phyloP scores from a whole-genome alignment of 2,797 vertebrate species.

The Enteromius radiatus region DNA sequence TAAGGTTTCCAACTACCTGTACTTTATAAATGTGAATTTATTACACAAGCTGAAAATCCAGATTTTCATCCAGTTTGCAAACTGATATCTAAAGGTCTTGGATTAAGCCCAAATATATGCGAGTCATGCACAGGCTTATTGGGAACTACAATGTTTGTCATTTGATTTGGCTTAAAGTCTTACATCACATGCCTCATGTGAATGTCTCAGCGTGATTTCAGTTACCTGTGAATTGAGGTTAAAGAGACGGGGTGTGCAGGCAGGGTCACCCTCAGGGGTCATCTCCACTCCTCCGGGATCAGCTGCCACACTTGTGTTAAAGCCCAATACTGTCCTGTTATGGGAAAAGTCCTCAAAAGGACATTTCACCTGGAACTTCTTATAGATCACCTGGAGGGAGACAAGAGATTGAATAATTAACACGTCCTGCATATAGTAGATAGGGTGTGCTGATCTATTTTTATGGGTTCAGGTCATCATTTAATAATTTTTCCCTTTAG shows the following conservation, averaged over 20 bases:
- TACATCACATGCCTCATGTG: background rate
- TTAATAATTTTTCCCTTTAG: background rate
- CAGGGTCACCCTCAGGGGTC: conserved; percentile 52
- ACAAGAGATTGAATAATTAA: background rate
- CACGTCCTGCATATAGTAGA: background rate
- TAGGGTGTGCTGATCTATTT: background rate
- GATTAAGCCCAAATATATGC: background rate
- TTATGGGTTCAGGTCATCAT: background rate
- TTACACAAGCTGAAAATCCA: background rate
- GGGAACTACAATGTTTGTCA: background rate
- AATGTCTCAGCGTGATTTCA: background rate
- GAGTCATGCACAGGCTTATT: conserved; percentile 9
- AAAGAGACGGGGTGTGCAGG: conserved; percentile 87
- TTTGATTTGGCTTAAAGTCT: conserved; percentile 11
- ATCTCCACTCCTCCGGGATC: conserved; percentile 70
- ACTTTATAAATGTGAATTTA: conserved; percentile 8
- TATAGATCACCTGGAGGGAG: conserved; percentile 90
- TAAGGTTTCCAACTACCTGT: conserved; percentile 48
- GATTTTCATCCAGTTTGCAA: background rate
- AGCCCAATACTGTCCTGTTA: conserved; percentile 66
- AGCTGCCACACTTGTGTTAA: conserved; percentile 70
- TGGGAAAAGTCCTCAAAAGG: conserved; percentile 76
- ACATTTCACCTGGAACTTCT: conserved; percentile 92
- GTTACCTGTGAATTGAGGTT: conserved; percentile 92
- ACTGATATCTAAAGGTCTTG: background rate